Percentiles rank a stretch among this genome's conserved stretches.
These are phyloP conservation scores for Zapus hudsonius DNA, from an alignment of 2,113 vertebrate species.

Conservation along the genomic window DNA sequence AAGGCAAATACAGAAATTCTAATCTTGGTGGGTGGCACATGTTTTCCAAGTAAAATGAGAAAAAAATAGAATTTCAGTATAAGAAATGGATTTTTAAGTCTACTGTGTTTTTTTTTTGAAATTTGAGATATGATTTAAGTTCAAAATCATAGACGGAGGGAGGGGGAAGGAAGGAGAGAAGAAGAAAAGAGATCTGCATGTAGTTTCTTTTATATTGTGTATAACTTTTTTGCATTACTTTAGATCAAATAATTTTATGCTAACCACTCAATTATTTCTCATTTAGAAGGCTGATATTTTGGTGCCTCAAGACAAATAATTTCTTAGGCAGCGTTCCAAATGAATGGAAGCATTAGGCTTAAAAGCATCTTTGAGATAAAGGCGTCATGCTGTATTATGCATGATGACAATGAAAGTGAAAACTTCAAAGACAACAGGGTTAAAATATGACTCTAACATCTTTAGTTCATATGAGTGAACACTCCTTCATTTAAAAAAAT, in stretches of 20 bases:
- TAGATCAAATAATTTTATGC: constrained; percentile 27
- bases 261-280: background rate
- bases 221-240: background rate
- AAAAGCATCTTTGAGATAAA: constrained; percentile 17
- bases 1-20: background rate
- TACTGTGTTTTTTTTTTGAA: background rate
- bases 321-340: background rate
- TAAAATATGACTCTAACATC: background rate
- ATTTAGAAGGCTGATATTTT: background rate
- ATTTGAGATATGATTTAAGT: background rate
- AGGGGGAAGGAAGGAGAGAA: too few species aligned
- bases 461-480: background rate
- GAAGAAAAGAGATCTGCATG: background rate
- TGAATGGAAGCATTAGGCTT: background rate
- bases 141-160: background rate
- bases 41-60: background rate
- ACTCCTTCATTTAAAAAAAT: background rate
- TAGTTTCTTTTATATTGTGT: background rate
- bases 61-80: background rate
- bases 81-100: background rate
- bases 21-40: background rate
- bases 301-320: constrained; percentile 9
- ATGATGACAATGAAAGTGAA: background rate
- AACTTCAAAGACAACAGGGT: constrained; percentile 23
- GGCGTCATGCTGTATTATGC: background rate